Evolutionary conservation across 2,113 vertebrate species (phyloP).

Genomic region (Ochotona princeps): DNA sequence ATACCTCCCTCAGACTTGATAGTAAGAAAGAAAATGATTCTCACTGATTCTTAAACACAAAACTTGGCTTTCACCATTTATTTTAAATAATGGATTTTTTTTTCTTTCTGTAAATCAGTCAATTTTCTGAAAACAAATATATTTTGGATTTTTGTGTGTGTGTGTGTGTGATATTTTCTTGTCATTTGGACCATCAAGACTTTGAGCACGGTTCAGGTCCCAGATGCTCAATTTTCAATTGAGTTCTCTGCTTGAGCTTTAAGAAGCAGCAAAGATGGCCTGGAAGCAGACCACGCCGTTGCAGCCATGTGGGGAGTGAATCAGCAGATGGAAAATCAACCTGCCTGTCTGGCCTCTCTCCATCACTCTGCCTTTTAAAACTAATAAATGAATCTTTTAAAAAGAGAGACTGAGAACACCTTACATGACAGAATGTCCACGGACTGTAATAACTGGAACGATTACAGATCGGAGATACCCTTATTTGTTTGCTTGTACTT

Average conservation of each 20-base stretch:
- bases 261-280: no score
- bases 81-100: background rate
- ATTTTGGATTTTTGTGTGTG: background rate
- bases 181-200: background rate
- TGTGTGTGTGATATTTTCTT: background rate
- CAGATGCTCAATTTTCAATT: no score
- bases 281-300: no score
- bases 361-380: no score
- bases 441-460: background rate
- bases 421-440: background rate
- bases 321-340: no score
- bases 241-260: no score
- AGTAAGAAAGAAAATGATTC: constrained; percentile 16
- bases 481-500: constrained; percentile 6
- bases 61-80: constrained; percentile 21
- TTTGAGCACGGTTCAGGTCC: background rate
- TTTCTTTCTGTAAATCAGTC: background rate
- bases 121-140: constrained; percentile 44
- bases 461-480: background rate
- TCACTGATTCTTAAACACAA: constrained; percentile 31
- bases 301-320: no score
- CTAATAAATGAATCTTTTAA: no score
- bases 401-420: background rate
- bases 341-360: no score
- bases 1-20: background rate